Percentiles rank a stretch among this genome's conserved stretches.
phyloP scores from a whole-genome alignment of 2,113 vertebrate species.

The Vidua chalybeata region DNA sequence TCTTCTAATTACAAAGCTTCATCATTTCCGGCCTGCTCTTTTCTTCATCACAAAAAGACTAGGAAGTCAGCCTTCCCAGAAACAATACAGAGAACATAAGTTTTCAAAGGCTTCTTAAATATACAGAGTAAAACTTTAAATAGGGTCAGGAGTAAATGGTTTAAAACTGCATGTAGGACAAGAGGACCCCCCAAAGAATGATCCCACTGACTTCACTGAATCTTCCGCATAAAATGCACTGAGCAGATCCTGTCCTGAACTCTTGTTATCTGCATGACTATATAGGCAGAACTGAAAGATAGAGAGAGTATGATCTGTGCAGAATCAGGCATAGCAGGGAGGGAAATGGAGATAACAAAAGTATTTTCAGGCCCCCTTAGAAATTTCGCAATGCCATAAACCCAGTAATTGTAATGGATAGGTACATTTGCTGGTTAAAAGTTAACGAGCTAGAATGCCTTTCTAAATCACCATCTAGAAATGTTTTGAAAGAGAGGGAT shows the following conservation, averaged over 20 bases:
- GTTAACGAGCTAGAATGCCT: slow-evolving; percentile 66
- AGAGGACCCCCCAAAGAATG: neutral
- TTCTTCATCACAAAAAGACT: neutral
- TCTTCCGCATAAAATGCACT: neutral
- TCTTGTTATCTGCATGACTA: neutral
- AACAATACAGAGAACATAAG: neutral
- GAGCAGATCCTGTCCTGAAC: neutral
- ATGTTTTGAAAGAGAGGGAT: slow-evolving; percentile 44
- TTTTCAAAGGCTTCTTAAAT: neutral
- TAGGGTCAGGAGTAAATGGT: neutral
- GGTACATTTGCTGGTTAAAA: slow-evolving; percentile 73
- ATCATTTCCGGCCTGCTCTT: neutral
- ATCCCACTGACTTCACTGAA: neutral
- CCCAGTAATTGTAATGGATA: slow-evolving; percentile 49
- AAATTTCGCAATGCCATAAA: slow-evolving; percentile 59
- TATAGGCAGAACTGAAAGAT: neutral
- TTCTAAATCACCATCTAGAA: slow-evolving; percentile 52
- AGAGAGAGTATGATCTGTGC: neutral
- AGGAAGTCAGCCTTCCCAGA: neutral
- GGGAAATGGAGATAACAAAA: slow-evolving; percentile 54
- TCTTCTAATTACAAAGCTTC: neutral
- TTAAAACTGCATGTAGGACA: neutral
- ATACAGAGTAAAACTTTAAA: neutral
- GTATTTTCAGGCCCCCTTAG: slow-evolving; percentile 17
- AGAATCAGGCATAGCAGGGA: slow-evolving; percentile 15